phyloP scores from a whole-genome alignment of 2,888 invertebrate genomes.

The Polydrusus cervinus region DNA sequence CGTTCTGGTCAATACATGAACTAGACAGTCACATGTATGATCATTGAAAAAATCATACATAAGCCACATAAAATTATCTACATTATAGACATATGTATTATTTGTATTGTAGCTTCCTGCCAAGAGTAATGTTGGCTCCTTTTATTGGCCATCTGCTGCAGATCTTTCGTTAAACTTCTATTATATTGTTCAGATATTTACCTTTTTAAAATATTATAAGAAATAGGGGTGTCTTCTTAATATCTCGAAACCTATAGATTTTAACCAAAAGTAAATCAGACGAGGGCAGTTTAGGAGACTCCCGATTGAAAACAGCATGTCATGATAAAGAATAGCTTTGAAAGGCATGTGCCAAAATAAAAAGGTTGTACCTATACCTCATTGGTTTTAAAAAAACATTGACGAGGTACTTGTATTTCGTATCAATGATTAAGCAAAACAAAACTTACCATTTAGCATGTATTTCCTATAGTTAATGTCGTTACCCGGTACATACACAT shows the following conservation, averaged over 20 bases:
- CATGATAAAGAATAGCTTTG: slow-evolving; percentile 13
- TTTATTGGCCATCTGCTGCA: slow-evolving; percentile 1
- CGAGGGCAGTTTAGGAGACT: not conserved
- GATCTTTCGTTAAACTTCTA: not conserved
- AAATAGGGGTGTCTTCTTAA: not conserved
- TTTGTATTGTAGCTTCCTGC: too few species aligned
- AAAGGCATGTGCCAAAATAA: slow-evolving; percentile 1
- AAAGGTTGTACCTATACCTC: not conserved
- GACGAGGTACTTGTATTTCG: too few species aligned
- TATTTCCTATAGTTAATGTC: too few species aligned
- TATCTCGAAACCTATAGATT: not conserved
- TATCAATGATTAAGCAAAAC: too few species aligned
- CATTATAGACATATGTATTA: too few species aligned
- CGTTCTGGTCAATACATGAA: too few species aligned
- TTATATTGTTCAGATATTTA: slow-evolving; percentile 13
- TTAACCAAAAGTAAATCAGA: slow-evolving; percentile 15
- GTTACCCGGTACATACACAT: too few species aligned
- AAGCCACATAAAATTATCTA: not conserved
- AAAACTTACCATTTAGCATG: too few species aligned
- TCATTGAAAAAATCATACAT: too few species aligned
- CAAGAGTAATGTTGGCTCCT: not conserved
- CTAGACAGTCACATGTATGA: too few species aligned
- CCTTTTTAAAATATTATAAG: slow-evolving; percentile 14
- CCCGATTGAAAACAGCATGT: slow-evolving; percentile 5
- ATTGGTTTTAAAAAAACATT: not conserved